Evolutionary conservation across 2,888 invertebrate genomes (phyloP).

Genomic region (Lithosia quadra): DNA sequence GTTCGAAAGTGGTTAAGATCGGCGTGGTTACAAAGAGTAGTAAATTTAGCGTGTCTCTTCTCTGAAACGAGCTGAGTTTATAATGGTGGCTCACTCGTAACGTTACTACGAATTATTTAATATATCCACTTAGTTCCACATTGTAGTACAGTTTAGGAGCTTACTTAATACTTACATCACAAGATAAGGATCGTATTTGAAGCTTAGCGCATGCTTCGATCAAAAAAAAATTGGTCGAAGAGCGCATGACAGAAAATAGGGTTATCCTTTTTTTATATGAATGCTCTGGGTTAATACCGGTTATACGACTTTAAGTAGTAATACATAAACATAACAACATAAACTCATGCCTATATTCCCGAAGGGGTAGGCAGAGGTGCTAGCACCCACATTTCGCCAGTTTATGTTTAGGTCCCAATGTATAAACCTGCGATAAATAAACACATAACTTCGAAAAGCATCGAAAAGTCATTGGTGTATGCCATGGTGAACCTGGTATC

Average conservation of each 20-base stretch:
- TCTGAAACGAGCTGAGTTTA: slow-evolving; percentile 12
- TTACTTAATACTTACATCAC: not conserved
- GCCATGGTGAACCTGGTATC: too few relatives aligned
- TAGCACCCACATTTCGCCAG: too few relatives aligned
- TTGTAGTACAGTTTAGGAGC: not conserved
- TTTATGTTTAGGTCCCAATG: too few relatives aligned
- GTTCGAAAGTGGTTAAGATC: not conserved
- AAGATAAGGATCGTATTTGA: not conserved
- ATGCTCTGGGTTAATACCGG: too few relatives aligned
- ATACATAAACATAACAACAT: too few relatives aligned
- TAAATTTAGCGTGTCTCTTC: slow-evolving; percentile 30
- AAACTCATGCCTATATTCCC: too few relatives aligned
- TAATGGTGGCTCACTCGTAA: slow-evolving; percentile 21
- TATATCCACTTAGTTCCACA: not conserved
- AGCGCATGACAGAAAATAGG: not conserved
- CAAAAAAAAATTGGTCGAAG: too few relatives aligned
- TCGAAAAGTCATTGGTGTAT: too few relatives aligned
- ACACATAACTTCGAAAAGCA: too few relatives aligned
- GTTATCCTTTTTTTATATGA: not conserved
- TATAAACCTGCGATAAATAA: too few relatives aligned
- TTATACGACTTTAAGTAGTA: too few relatives aligned
- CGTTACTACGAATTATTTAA: slow-evolving; percentile 19
- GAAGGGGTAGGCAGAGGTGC: too few relatives aligned
- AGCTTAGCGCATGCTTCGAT: not conserved
- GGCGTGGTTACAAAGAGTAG: slow-evolving; percentile 16